A percentile compares a stretch with the other conserved stretches of the same genome.
Conservation (phyloP, 2,888 invertebrate species). For the Eristalis tenax region DNA sequence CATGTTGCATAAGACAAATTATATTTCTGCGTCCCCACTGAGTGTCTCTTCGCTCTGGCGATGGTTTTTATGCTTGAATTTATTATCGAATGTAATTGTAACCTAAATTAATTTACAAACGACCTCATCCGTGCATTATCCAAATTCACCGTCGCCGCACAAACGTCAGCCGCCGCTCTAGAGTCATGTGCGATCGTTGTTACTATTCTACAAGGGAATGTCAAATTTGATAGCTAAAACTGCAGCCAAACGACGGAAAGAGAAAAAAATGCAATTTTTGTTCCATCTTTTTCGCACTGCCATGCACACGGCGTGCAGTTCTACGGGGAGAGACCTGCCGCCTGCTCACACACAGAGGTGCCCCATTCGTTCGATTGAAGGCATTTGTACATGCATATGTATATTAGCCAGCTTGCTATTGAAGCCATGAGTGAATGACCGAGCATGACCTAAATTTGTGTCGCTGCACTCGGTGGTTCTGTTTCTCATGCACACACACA, state of each 20-base stretch:
- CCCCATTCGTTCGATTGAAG: neutral
- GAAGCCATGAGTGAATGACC: slow-evolving; percentile 81
- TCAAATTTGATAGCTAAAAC: slow-evolving; percentile 48
- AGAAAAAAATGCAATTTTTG: slow-evolving; percentile 16
- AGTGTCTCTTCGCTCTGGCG: neutral
- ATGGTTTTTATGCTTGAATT: slow-evolving; percentile 2
- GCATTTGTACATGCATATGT: neutral
- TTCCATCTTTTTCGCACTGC: slow-evolving; percentile 6
- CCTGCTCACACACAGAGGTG: slow-evolving; percentile 21
- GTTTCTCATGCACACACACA: slow-evolving; percentile 22
- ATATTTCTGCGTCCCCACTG: neutral
- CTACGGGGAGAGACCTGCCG: slow-evolving; percentile 10
- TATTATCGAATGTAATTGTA: slow-evolving; percentile 21
- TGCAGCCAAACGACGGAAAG: slow-evolving; percentile 59
- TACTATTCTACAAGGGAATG: slow-evolving; percentile 66
- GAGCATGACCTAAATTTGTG: slow-evolving; percentile 87
- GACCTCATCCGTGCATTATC: slow-evolving; percentile 19
- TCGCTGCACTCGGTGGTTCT: slow-evolving; percentile 83
- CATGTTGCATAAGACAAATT: slow-evolving; percentile 50
- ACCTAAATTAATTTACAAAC: slow-evolving; percentile 62
- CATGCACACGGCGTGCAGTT: slow-evolving; percentile 68
- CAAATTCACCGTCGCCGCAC: neutral
- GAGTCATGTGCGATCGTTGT: slow-evolving; percentile 66
- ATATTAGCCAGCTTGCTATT: slow-evolving; percentile 47
- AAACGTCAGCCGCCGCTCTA: neutral